A percentile compares a stretch with the other conserved stretches of the same genome.
Evolutionary conservation across 2,888 invertebrate genomes (phyloP).

Genomic region (Conomelus anceps): DNA sequence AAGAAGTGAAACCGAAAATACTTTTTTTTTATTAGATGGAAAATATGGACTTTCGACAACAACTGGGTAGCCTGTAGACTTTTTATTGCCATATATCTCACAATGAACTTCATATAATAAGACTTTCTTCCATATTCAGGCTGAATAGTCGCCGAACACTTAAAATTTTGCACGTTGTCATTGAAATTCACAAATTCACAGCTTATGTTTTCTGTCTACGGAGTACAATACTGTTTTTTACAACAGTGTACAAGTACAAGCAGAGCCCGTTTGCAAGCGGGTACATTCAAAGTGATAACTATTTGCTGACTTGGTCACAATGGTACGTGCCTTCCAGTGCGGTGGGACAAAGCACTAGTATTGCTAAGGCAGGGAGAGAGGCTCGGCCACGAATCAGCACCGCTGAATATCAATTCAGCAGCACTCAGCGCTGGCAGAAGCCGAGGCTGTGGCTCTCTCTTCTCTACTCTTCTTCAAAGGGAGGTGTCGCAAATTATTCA

Average conservation of each 20-base stretch:
- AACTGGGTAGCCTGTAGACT: no score
- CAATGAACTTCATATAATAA: no score
- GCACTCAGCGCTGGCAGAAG: not conserved
- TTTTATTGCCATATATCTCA: no score
- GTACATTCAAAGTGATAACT: not conserved
- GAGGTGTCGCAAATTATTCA: not conserved
- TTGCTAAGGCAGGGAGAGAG: no score
- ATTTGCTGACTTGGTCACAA: not conserved
- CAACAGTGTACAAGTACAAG: no score
- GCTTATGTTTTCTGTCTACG: no score
- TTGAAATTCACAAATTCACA: no score
- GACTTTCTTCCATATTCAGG: no score
- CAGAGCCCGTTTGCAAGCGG: not conserved
- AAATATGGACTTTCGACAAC: not conserved
- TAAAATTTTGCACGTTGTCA: no score
- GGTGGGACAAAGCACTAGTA: not conserved
- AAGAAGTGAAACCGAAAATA: not conserved
- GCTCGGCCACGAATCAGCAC: no score
- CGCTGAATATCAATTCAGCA: not conserved
- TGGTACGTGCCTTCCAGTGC: not conserved
- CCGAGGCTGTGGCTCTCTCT: not conserved
- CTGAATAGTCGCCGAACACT: no score
- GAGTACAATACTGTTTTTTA: not conserved
- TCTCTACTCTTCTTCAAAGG: no score
- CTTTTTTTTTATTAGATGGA: not conserved